Evolutionary conservation across 2,888 invertebrate genomes (phyloP).

Genomic region (Nezara viridula): DNA sequence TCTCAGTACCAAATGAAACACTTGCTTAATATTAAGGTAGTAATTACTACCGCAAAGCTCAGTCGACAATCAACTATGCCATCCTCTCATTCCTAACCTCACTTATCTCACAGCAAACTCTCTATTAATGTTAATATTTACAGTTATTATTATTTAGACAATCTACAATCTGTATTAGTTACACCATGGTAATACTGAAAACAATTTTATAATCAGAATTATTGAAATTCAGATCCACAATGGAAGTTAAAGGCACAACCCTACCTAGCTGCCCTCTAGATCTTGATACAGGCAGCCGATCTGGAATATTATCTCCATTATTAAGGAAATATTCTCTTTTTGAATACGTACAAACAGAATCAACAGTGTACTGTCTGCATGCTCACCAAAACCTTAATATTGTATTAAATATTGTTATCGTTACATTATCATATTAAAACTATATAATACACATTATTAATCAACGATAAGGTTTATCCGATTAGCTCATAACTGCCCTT

Average conservation of each 20-base stretch:
- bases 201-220: slow-evolving; percentile 1
- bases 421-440: not conserved
- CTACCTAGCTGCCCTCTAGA: slow-evolving; percentile 26
- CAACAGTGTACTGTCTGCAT: not conserved
- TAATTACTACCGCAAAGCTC: not conserved
- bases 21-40: not conserved
- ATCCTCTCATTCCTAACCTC: not conserved
- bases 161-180: slow-evolving; percentile 31
- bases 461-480: not conserved
- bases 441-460: slow-evolving; percentile 27
- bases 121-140: not conserved
- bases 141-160: not conserved
- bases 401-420: slow-evolving; percentile 10
- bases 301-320: not conserved
- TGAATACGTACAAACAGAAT: not conserved
- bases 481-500: not conserved
- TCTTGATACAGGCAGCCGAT: not conserved
- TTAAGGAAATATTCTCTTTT: slow-evolving; percentile 17
- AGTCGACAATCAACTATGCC: not conserved
- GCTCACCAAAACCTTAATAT: slow-evolving; percentile 2
- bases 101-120: not conserved
- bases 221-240: slow-evolving; percentile 27
- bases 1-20: not conserved
- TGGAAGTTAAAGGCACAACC: slow-evolving; percentile 21
- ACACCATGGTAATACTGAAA: slow-evolving; percentile 39